These are phyloP conservation scores for Anguilla anguilla DNA, from an alignment of 2,797 vertebrate genomes.

Conservation along the genomic window DNA sequence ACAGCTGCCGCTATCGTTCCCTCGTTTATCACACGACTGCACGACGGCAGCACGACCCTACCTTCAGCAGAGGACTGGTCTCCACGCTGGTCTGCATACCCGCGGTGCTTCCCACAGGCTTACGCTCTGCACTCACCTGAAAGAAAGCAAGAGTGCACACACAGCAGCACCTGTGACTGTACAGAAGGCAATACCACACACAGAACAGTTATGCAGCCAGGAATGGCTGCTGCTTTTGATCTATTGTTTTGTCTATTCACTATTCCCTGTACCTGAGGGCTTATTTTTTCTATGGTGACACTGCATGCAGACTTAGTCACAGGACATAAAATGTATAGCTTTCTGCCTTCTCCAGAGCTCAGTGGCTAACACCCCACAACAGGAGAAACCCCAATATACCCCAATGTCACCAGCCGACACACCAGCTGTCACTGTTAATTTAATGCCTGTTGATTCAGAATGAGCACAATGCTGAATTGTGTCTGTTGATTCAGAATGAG, in stretches of 20 bases:
- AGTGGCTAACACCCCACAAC: background rate
- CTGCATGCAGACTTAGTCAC: background rate
- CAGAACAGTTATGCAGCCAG: background rate
- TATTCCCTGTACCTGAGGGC: background rate
- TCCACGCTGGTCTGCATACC: slow-evolving; percentile 94
- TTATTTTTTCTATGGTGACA: background rate
- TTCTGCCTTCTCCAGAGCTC: background rate
- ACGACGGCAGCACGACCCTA: slow-evolving; percentile 43
- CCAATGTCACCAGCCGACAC: background rate
- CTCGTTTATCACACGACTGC: slow-evolving; percentile 4
- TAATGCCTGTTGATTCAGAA: background rate
- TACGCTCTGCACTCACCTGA: slow-evolving; percentile 86
- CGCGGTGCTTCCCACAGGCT: slow-evolving; percentile 81
- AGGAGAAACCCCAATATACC: background rate
- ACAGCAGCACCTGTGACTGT: background rate
- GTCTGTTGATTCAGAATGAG: background rate
- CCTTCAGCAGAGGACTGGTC: slow-evolving; percentile 88
- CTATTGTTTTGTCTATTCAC: background rate
- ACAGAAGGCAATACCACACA: background rate
- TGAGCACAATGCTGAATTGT: background rate
- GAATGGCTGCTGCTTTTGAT: background rate
- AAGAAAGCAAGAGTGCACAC: background rate
- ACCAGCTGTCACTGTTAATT: background rate
- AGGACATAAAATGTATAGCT: background rate
- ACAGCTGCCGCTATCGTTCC: background rate